Evolutionary conservation across 2,888 invertebrate genomes (phyloP).

Genomic region (Craniophora ligustri): DNA sequence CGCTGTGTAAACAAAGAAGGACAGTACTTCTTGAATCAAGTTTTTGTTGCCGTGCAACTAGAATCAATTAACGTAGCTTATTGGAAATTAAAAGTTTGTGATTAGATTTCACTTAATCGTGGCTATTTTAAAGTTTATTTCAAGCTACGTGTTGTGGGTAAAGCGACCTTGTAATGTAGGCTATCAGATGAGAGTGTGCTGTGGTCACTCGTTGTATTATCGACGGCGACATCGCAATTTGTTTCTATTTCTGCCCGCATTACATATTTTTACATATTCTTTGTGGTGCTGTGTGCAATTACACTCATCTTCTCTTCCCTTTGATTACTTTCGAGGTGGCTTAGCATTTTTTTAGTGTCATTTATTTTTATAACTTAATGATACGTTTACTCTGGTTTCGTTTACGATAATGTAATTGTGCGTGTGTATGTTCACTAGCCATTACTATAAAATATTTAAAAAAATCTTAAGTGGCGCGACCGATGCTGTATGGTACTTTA

Average conservation of each 20-base stretch:
- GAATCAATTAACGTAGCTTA: no score
- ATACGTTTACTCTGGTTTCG: slow-evolving; percentile 53
- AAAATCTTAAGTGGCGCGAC: slow-evolving; percentile 23
- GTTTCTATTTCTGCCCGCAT: slow-evolving; percentile 77
- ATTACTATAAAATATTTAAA: slow-evolving; percentile 27
- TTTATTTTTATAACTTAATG: slow-evolving; percentile 72
- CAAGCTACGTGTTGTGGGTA: slow-evolving; percentile 17
- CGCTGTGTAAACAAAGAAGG: slow-evolving; percentile 24
- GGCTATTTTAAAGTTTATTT: slow-evolving; percentile 17
- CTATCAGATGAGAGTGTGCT: slow-evolving; percentile 56
- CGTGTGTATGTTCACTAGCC: slow-evolving; percentile 8
- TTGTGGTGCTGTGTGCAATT: slow-evolving; percentile 76
- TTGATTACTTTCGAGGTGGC: slow-evolving; percentile 69
- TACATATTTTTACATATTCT: no score
- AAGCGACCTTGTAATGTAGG: slow-evolving; percentile 44
- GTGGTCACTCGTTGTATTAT: slow-evolving; percentile 72
- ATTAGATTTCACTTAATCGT: slow-evolving; percentile 8
- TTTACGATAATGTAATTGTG: slow-evolving; percentile 7
- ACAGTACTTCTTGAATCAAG: no score
- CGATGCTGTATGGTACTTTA: slow-evolving; percentile 44
- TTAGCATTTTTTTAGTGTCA: slow-evolving; percentile 59
- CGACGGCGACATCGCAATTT: slow-evolving; percentile 77
- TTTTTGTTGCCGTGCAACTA: no score
- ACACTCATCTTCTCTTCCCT: slow-evolving; percentile 67
- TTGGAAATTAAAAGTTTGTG: no score